Percentiles rank a stretch among this genome's conserved stretches.
Evolutionary conservation across 1,140 invertebrate species (phyloP).

Genomic region (Ceratina japonica): DNA sequence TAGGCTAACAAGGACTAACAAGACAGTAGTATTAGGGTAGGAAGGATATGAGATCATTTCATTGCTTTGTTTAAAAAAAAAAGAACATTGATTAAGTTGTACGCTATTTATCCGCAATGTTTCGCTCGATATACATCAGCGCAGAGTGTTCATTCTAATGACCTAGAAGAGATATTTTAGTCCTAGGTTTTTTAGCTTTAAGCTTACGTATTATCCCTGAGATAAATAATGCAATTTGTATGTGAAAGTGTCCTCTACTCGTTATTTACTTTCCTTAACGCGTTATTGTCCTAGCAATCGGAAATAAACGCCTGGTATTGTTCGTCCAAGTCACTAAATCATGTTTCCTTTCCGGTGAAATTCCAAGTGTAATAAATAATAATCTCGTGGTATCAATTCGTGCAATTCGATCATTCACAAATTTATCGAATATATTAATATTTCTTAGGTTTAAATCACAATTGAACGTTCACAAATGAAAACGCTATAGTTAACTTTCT

Average conservation of each 20-base stretch:
- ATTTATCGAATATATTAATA: not conserved
- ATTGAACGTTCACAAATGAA: constrained; percentile 1
- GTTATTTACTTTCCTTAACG: constrained; percentile 17
- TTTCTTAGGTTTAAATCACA: constrained; percentile 1
- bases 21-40: constrained; percentile 52
- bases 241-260: constrained; percentile 13
- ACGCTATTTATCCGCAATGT: constrained; percentile 24
- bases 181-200: not conserved
- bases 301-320: not conserved
- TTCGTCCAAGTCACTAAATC: not conserved
- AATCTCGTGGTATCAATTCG: constrained; percentile 6
- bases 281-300: constrained; percentile 22
- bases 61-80: constrained; percentile 63
- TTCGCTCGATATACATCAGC: constrained; percentile 24
- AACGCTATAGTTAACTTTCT: not conserved
- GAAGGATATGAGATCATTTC: constrained; percentile 68
- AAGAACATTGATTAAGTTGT: constrained; percentile 49
- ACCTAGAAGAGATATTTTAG: constrained; percentile 47
- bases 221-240: constrained; percentile 32
- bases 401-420: not conserved
- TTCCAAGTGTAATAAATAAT: constrained; percentile 32
- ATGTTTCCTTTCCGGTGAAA: not conserved
- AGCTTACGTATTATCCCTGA: constrained; percentile 14
- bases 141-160: constrained; percentile 52
- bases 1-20: constrained; percentile 57